Conservation (phyloP, 2,113 vertebrate species). For the Gymnobelideus leadbeateri region DNA sequence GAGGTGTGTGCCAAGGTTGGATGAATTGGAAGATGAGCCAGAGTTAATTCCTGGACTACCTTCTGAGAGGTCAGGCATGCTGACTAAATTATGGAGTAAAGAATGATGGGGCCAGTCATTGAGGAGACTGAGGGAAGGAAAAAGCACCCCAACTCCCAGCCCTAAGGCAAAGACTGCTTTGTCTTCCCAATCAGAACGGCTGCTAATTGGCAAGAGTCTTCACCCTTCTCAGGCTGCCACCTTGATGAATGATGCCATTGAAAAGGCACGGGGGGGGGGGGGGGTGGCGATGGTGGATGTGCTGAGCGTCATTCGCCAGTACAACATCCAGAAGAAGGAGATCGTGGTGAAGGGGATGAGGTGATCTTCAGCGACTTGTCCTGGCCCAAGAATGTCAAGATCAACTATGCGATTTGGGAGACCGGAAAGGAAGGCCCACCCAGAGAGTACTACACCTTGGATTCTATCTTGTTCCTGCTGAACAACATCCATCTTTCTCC, state of each 20-base stretch:
- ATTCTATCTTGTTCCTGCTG: slow-evolving; percentile 98
- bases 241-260: slow-evolving; percentile 95
- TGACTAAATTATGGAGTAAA: slow-evolving; percentile 95
- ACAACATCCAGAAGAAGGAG: slow-evolving; percentile 98
- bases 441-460: slow-evolving; percentile 98
- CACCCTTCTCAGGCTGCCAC: slow-evolving; percentile 92
- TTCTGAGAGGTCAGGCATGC: slow-evolving; percentile 91
- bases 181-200: slow-evolving; percentile 71
- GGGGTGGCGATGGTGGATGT: slow-evolving; percentile 98
- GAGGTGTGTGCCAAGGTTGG: slow-evolving; percentile 90
- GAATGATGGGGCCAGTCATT: slow-evolving; percentile 95
- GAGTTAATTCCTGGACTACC: slow-evolving; percentile 91
- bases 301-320: slow-evolving; percentile 97
- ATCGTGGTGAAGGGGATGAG: slow-evolving; percentile 97
- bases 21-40: slow-evolving; percentile 92
- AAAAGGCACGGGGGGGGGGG: slow-evolving; percentile 90
- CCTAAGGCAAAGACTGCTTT: slow-evolving; percentile 79
- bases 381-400: slow-evolving; percentile 98
- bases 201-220: slow-evolving; percentile 87
- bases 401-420: slow-evolving; percentile 98
- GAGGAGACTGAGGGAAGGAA: slow-evolving; percentile 94
- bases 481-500: slow-evolving; percentile 99
- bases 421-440: slow-evolving; percentile 97
- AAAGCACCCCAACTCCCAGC: slow-evolving; percentile 90
- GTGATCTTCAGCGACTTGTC: slow-evolving; percentile 99